phyloP scores from a whole-genome alignment of 2,888 invertebrate species.

The Tenthredo distinguenda region DNA sequence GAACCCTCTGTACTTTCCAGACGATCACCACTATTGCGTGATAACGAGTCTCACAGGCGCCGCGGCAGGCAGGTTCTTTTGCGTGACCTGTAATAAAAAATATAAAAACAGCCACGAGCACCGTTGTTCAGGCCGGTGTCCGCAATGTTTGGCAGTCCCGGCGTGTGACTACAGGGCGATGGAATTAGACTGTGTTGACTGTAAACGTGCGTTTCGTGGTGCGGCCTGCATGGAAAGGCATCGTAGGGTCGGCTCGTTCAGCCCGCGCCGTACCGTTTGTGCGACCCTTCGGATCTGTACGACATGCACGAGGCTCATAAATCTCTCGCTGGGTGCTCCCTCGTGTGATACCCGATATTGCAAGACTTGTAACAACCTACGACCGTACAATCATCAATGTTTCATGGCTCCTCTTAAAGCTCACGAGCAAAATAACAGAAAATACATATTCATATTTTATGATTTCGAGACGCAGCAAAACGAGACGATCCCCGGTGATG shows the following conservation, averaged over 20 bases:
- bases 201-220: no score
- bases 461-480: constrained; percentile 57
- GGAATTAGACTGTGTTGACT: no score
- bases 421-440: background rate
- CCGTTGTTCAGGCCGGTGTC: background rate
- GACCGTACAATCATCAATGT: constrained; percentile 54
- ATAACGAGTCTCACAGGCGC: no score
- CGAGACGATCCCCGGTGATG: constrained; percentile 7
- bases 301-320: no score
- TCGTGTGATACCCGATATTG: constrained; percentile 44
- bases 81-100: background rate
- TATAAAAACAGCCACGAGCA: background rate
- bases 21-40: constrained; percentile 2
- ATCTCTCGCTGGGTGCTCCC: no score
- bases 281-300: no score
- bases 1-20: constrained; percentile 36
- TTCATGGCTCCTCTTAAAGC: constrained; percentile 52
- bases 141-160: background rate
- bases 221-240: no score
- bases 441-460: constrained; percentile 49
- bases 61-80: no score
- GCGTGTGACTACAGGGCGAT: background rate
- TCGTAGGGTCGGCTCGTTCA: no score
- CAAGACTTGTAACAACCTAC: constrained; percentile 54
- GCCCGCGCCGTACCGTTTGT: no score